Conservation (phyloP, 2,113 vertebrate genomes). For the Perca flavescens region DNA sequence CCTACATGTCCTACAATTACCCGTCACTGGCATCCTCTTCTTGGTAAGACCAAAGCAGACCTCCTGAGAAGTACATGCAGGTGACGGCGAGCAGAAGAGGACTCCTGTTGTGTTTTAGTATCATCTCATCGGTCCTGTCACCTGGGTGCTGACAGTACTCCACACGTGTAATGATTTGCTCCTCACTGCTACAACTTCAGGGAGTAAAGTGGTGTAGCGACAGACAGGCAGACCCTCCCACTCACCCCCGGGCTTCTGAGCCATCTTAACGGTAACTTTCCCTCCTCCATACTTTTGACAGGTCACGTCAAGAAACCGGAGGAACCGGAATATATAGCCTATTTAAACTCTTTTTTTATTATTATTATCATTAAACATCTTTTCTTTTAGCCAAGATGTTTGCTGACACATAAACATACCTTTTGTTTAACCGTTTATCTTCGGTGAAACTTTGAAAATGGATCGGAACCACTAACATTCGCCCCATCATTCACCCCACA, state of each 20-base stretch:
- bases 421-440: background rate
- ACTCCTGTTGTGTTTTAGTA: conserved; percentile 47
- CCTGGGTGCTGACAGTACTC: conserved; percentile 37
- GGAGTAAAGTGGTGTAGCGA: conserved; percentile 3
- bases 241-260: background rate
- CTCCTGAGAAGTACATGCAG: conserved; percentile 83
- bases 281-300: background rate
- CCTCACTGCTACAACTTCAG: conserved; percentile 24
- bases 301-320: background rate
- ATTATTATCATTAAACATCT: background rate
- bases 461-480: background rate
- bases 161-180: conserved; percentile 32
- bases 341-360: background rate
- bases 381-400: background rate
- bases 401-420: background rate
- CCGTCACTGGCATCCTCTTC: conserved; percentile 88
- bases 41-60: conserved; percentile 90
- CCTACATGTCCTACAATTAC: conserved; percentile 62
- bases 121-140: conserved; percentile 74
- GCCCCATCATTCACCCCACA: background rate
- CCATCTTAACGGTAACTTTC: background rate
- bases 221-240: conserved; percentile 61
- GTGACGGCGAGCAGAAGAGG: conserved; percentile 76
- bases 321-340: no score
- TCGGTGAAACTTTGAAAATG: background rate